Evolutionary conservation across 2,113 vertebrate genomes (phyloP).

Genomic region (Tachuris rubrigastra): DNA sequence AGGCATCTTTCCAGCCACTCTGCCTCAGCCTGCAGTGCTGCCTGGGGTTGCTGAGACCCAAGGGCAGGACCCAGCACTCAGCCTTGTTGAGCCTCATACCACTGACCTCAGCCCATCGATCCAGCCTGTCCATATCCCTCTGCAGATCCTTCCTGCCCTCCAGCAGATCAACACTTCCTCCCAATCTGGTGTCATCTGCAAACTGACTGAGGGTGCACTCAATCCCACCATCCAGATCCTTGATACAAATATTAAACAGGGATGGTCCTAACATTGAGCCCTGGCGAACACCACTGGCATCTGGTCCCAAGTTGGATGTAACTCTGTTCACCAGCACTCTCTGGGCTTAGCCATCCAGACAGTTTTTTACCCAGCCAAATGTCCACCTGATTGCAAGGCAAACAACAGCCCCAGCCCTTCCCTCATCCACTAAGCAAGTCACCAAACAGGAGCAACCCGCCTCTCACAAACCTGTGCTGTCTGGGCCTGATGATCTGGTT

Average conservation of each 20-base stretch:
- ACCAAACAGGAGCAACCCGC: neutral
- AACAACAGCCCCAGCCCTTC: neutral
- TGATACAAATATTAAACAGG: neutral
- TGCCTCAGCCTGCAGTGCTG: fast-evolving
- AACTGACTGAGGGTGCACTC: neutral
- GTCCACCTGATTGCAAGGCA: neutral
- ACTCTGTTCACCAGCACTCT: neutral
- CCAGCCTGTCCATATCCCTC: neutral
- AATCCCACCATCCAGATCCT: fast-evolving
- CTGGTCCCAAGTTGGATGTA: neutral
- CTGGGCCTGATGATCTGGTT: neutral
- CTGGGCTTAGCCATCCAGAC: fast-evolving
- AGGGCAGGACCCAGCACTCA: fast-evolving
- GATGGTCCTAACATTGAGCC: fast-evolving
- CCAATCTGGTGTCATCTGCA: fast-evolving
- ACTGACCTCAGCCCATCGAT: fast-evolving
- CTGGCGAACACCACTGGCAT: neutral
- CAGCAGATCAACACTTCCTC: neutral
- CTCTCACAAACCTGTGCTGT: neutral
- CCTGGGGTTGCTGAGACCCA: neutral
- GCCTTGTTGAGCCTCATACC: neutral
- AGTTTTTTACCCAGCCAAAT: neutral
- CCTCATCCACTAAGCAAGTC: neutral
- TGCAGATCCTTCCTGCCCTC: neutral
- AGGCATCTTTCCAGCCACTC: neutral